Conservation (phyloP, 37 sponge, comb jelly and placozoan genomes). For the Axinella damicornis region DNA sequence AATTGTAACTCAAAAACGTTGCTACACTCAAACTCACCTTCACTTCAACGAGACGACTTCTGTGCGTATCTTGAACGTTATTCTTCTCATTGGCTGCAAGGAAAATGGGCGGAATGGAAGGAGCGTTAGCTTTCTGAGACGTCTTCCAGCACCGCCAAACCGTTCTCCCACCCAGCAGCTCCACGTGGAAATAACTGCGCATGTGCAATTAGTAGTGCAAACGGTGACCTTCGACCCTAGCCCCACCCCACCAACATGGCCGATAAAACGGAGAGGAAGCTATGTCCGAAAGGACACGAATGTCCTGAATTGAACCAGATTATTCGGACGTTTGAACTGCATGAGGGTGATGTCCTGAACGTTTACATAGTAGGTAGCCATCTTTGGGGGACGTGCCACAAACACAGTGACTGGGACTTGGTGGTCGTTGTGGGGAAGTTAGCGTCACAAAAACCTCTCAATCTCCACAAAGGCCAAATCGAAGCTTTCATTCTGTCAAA, state of each 20-base stretch:
- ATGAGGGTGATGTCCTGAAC: conserved; percentile 41
- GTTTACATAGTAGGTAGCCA: conserved; percentile 75
- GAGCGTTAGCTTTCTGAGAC: too few species aligned
- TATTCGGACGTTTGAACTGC: conserved; percentile 32
- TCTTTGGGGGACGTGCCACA: conserved; percentile 67
- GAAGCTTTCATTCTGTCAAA: conserved; percentile 62
- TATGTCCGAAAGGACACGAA: conserved; percentile 49
- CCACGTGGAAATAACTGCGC: too few species aligned
- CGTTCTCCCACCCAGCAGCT: too few species aligned
- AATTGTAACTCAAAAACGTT: too few species aligned
- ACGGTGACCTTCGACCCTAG: too few species aligned
- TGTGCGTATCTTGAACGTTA: too few species aligned
- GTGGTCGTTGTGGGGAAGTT: conserved; percentile 42
- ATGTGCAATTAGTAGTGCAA: too few species aligned
- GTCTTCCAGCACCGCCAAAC: too few species aligned
- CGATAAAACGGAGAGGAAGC: not conserved
- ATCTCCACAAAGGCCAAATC: conserved; percentile 53
- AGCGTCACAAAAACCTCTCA: conserved; percentile 6
- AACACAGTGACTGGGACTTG: conserved; percentile 77
- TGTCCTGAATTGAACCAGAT: conserved; percentile 8
- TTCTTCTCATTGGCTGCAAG: too few species aligned
- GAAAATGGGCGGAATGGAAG: too few species aligned
- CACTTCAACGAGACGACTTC: too few species aligned
- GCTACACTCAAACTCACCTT: too few species aligned
- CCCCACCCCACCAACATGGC: conserved; percentile 1